Evolutionary conservation across 2,888 invertebrate species (phyloP), one percentile per base, ranked within the genome.

Genomic region (Heliconius aoede): DNA sequence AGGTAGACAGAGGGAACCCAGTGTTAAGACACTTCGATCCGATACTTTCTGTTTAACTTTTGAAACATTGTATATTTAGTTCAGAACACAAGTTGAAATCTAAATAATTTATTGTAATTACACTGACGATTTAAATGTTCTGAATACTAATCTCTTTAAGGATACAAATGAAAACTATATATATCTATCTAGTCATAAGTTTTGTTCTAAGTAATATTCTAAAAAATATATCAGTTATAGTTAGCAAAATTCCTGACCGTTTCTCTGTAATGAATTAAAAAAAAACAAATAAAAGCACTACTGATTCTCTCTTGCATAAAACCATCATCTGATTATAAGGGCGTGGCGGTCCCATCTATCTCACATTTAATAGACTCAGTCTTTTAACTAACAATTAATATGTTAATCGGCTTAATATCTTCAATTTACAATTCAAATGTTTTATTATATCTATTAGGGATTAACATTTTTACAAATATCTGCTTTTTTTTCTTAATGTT

Each of bases 301-400:
- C 18, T 9, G 46, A 18, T 55, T 24, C 24, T 11, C 30, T 74
- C 55, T 24, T 30, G 74, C 72, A 76, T 78, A 26, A 76, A n/a
- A 60, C 68, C 40, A 9, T 74, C 67, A 28, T 15, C 26, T 60
- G 46, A 78, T 65, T 26, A 36, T 55, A 68, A 74, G 71, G 77
- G 77, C 79, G 77, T 79, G 77, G 76, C 73, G 73, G 74, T 72
- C 73, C 74, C 67, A 78, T 80, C 76, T 68, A 79, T 76, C 78
- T 75, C 73, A 9, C 51, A 32, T 69, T 65, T 78, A 80, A 79
- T 77, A 74, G 73, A 72, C 80, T 67, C 72, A 78, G 58, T 69
- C 74, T 72, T 69, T 76, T 79, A 79, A 78, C 71, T 58, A 72
- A 76, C 73, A 74, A 79, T 80, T 80, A 80, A 79, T 55, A 79